Conservation (phyloP, 1,140 invertebrate species). For the Venustaconcha ellipsiformis region DNA sequence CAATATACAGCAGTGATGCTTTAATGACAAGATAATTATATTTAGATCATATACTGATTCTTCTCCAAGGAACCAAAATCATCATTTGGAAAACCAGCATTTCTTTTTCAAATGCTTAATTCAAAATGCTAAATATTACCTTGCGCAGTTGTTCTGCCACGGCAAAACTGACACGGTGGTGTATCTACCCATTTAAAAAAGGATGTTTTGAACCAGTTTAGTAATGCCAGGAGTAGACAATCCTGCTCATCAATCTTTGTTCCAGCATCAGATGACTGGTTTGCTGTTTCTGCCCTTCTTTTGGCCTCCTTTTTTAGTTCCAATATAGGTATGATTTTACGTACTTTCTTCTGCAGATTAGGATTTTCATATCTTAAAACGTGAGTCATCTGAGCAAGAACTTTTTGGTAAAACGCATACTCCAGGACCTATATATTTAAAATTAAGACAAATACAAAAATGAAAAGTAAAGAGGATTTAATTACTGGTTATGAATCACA, state of each 20-base stretch:
- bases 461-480: slow-evolving; percentile 11
- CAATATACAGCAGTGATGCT: too few relatives aligned
- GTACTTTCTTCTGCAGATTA: slow-evolving; percentile 61
- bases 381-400: slow-evolving; percentile 50
- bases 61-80: too few relatives aligned
- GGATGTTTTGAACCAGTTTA: slow-evolving; percentile 90
- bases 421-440: slow-evolving; percentile 55
- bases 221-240: slow-evolving; percentile 82
- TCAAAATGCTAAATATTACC: slow-evolving; percentile 47
- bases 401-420: slow-evolving; percentile 70
- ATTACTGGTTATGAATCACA: neutral
- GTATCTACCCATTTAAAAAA: slow-evolving; percentile 94
- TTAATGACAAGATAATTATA: too few relatives aligned
- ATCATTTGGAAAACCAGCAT: too few relatives aligned
- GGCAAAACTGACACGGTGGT: slow-evolving; percentile 80
- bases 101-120: too few relatives aligned
- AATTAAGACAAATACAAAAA: neutral
- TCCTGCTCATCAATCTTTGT: slow-evolving; percentile 73
- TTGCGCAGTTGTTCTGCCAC: slow-evolving; percentile 70
- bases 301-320: slow-evolving; percentile 53
- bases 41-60: too few relatives aligned
- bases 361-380: slow-evolving; percentile 67
- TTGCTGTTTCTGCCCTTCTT: slow-evolving; percentile 37
- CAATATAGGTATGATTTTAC: slow-evolving; percentile 61
- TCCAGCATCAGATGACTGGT: slow-evolving; percentile 10